Evolutionary conservation across 1,140 invertebrate genomes (phyloP).

Genomic region (Orius insidiosus): DNA sequence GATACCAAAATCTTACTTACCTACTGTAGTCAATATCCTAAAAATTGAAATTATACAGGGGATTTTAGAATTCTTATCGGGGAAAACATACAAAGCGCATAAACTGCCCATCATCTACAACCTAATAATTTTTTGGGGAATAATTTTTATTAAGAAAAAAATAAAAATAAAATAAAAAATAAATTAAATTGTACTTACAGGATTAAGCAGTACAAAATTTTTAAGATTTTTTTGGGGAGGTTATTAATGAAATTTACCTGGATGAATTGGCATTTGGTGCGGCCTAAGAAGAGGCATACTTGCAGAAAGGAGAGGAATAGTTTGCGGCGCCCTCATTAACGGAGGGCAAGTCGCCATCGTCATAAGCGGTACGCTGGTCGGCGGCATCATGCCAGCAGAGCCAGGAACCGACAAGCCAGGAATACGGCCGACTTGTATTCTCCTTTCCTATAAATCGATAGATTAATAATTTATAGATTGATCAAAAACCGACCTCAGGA

Average conservation of each 20-base stretch:
- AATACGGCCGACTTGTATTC: background rate
- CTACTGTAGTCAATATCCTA: too few species aligned
- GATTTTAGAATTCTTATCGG: too few species aligned
- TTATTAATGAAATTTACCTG: conserved; percentile 33
- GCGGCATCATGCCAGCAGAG: conserved; percentile 14
- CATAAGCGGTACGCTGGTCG: conserved; percentile 18
- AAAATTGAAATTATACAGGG: too few species aligned
- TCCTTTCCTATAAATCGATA: conserved; percentile 1
- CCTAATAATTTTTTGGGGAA: too few species aligned
- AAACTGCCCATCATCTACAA: too few species aligned
- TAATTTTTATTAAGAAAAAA: background rate
- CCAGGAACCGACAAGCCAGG: conserved; percentile 9
- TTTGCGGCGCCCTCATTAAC: conserved; percentile 23
- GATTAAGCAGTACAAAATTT: background rate
- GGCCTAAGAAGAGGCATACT: conserved; percentile 34
- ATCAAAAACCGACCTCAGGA: conserved; percentile 5
- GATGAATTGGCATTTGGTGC: conserved; percentile 46
- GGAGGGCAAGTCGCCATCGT: conserved; percentile 20
- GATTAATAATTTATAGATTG: conserved; percentile 2
- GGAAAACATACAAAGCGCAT: too few species aligned
- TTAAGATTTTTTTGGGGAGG: too few species aligned
- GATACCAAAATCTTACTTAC: too few species aligned
- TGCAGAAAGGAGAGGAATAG: conserved; percentile 21
- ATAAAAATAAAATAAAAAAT: conserved; percentile 5
- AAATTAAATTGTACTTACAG: conserved; percentile 1